Evolutionary conservation across 2,113 vertebrate species (phyloP).

Genomic region (Okapia johnstoni): DNA sequence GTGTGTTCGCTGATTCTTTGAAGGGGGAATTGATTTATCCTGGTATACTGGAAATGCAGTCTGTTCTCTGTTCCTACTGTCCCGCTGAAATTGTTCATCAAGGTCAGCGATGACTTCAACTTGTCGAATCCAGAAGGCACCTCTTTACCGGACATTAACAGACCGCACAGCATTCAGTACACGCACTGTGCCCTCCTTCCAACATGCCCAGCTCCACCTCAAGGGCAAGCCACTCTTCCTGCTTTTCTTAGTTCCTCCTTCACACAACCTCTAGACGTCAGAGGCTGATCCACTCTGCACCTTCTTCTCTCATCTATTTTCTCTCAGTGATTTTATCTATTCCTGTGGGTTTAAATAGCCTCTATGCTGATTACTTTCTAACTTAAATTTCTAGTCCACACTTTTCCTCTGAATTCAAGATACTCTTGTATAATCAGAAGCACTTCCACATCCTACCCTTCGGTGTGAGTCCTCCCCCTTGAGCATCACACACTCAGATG

Average conservation of each 20-base stretch:
- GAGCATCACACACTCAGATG: neutral
- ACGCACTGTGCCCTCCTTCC: neutral
- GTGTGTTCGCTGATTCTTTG: neutral
- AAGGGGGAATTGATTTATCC: neutral
- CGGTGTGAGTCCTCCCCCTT: neutral
- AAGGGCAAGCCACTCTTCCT: neutral
- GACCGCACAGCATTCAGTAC: neutral
- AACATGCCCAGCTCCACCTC: neutral
- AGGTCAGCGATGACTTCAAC: slow-evolving; percentile 44
- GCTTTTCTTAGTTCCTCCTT: neutral
- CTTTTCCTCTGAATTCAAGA: neutral
- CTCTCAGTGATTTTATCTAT: neutral
- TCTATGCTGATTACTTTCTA: neutral
- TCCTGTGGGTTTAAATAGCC: neutral
- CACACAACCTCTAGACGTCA: neutral
- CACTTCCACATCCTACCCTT: neutral
- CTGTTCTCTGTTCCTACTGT: neutral
- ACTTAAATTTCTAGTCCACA: neutral
- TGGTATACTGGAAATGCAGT: neutral
- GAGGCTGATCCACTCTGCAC: neutral
- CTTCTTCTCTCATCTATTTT: neutral
- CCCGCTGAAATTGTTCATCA: neutral
- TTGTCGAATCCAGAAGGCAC: neutral
- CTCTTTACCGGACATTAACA: neutral
- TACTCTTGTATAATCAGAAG: neutral